Evolutionary conservation across 30 jellyfish, hydroid and myxozoan species (phyloP).

Genomic region (Nemopilema nomurai): DNA sequence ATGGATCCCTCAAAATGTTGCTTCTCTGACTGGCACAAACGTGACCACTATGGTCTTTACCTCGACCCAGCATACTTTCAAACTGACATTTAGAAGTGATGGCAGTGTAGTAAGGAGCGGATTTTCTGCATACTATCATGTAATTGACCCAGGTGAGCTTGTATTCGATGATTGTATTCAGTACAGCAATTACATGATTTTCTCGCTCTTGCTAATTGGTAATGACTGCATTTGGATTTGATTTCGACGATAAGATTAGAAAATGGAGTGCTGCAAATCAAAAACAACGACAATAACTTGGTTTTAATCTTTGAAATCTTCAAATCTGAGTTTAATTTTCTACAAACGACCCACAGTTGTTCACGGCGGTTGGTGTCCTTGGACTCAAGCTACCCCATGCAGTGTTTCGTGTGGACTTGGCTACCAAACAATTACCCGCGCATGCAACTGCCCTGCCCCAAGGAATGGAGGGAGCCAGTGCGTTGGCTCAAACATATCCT

Average conservation of each 20-base stretch:
- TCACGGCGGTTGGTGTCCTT: slow-evolving; percentile 25
- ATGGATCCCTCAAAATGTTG: not conserved
- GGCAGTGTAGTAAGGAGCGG: not conserved
- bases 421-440: not conserved
- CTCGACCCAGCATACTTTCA: not conserved
- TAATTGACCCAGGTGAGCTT: slow-evolving; percentile 1
- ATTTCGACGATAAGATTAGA: too few species aligned
- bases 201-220: too few species aligned
- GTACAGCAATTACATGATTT: not conserved
- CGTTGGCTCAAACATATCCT: not conserved
- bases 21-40: not conserved
- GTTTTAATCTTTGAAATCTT: not conserved
- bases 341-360: not conserved
- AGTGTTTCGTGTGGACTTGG: slow-evolving; percentile 36
- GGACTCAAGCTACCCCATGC: slow-evolving; percentile 17
- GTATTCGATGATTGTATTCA: not conserved
- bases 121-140: not conserved
- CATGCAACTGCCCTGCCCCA: slow-evolving; percentile 22
- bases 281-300: too few species aligned
- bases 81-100: slow-evolving; percentile 1
- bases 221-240: too few species aligned
- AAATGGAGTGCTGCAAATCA: too few species aligned
- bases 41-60: not conserved
- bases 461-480: slow-evolving; percentile 23
- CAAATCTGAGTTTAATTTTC: not conserved